A percentile compares a stretch with the other conserved stretches of the same genome.
These are phyloP conservation scores for Pterocles gutturalis DNA, from an alignment of 2,113 vertebrate genomes.

Conservation along the genomic window DNA sequence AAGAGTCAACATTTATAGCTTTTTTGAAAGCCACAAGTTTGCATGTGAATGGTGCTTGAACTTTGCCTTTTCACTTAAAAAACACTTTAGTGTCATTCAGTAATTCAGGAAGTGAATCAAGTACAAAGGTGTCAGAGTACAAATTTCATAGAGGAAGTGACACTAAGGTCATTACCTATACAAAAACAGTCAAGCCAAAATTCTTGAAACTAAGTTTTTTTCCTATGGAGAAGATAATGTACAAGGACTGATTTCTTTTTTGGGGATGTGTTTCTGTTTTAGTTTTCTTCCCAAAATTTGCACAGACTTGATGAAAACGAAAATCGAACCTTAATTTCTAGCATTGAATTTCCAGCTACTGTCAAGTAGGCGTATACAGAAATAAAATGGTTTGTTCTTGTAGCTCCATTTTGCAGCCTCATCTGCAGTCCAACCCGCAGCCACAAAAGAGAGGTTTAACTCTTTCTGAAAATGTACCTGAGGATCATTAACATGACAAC, in stretches of 20 bases:
- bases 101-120: not conserved
- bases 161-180: not conserved
- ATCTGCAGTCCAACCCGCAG: not conserved
- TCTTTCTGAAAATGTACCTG: not conserved
- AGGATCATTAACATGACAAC: not conserved
- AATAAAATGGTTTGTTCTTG: not conserved
- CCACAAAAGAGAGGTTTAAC: not conserved
- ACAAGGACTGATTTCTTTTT: not conserved
- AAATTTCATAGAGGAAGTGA: not conserved
- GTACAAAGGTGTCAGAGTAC: not conserved
- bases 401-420: not conserved
- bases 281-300: not conserved
- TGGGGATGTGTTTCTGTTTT: not conserved
- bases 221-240: not conserved
- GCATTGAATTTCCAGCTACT: not conserved
- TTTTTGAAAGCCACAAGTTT: not conserved
- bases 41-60: not conserved
- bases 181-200: not conserved
- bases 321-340: not conserved
- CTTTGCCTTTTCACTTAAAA: not conserved
- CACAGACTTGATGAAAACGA: not conserved
- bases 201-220: not conserved
- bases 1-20: not conserved
- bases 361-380: not conserved
- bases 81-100: not conserved